Percentiles rank a stretch among this genome's conserved stretches.
Conservation (phyloP, 2,888 invertebrate species). For the Deilephila porcellus region DNA sequence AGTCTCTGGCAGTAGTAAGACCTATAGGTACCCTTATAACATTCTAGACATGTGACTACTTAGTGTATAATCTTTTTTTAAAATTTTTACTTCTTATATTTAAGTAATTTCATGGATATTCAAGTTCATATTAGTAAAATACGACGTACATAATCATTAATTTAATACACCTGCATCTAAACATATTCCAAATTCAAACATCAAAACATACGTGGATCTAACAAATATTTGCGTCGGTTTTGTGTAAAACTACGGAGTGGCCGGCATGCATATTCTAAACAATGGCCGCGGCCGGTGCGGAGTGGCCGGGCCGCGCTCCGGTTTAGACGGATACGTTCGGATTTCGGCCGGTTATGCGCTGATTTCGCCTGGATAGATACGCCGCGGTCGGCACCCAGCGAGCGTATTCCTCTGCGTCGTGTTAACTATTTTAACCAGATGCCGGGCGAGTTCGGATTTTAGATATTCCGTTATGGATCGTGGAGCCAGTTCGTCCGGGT, state of each 20-base stretch:
- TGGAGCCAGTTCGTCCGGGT: constrained; percentile 4
- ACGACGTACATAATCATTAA: too few relatives aligned
- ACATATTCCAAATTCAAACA: background rate
- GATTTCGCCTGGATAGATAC: constrained; percentile 64
- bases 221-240: constrained; percentile 11
- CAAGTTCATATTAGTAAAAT: too few relatives aligned
- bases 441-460: constrained; percentile 39
- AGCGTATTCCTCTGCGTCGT: constrained; percentile 41
- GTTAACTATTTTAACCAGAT: constrained; percentile 51
- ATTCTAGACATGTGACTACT: too few relatives aligned
- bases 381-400: constrained; percentile 49
- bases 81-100: too few relatives aligned
- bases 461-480: background rate
- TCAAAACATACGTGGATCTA: background rate
- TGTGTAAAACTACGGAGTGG: background rate
- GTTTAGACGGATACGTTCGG: constrained; percentile 50
- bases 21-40: background rate
- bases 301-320: constrained; percentile 37
- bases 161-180: too few relatives aligned
- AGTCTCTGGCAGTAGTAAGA: background rate
- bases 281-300: constrained; percentile 16
- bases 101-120: too few relatives aligned
- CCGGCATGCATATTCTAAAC: constrained; percentile 18
- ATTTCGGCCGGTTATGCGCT: constrained; percentile 56
- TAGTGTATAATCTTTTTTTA: too few relatives aligned